Conservation (phyloP, 2,113 vertebrate genomes). For the Corydoras maculifer region DNA sequence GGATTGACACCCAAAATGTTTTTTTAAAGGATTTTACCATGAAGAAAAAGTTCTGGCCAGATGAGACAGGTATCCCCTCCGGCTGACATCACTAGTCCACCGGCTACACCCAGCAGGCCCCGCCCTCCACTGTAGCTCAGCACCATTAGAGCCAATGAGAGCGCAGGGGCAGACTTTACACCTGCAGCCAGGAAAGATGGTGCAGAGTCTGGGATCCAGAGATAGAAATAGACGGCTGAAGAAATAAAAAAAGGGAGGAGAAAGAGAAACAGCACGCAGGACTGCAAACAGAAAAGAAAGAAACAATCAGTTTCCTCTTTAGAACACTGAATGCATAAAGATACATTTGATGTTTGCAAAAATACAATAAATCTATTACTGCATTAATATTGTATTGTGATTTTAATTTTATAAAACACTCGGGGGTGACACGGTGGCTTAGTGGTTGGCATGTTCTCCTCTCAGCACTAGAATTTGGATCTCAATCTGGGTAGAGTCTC, state of each 20-base stretch:
- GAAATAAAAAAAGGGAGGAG: conserved; percentile 62
- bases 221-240: conserved; percentile 56
- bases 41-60: conserved; percentile 69
- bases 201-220: conserved; percentile 60
- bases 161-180: conserved; percentile 66
- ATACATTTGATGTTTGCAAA: too few species aligned
- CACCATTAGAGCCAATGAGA: conserved; percentile 59
- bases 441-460: too few species aligned
- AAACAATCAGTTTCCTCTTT: not conserved
- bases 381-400: too few species aligned
- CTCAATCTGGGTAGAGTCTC: too few species aligned
- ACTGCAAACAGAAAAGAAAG: conserved; percentile 44
- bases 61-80: conserved; percentile 73
- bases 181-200: conserved; percentile 55
- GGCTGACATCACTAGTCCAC: conserved; percentile 68
- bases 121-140: conserved; percentile 60
- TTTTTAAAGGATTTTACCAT: conserved; percentile 25
- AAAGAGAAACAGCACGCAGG: conserved; percentile 62
- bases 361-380: too few species aligned
- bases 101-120: conserved; percentile 51
- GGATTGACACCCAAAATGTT: too few species aligned
- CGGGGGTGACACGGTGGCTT: too few species aligned
- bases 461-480: too few species aligned
- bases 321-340: not conserved
- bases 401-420: too few species aligned